Percentiles rank a stretch among this genome's conserved stretches.
Evolutionary conservation across 2,113 vertebrate species (phyloP).

Genomic region (Passer montanus): DNA sequence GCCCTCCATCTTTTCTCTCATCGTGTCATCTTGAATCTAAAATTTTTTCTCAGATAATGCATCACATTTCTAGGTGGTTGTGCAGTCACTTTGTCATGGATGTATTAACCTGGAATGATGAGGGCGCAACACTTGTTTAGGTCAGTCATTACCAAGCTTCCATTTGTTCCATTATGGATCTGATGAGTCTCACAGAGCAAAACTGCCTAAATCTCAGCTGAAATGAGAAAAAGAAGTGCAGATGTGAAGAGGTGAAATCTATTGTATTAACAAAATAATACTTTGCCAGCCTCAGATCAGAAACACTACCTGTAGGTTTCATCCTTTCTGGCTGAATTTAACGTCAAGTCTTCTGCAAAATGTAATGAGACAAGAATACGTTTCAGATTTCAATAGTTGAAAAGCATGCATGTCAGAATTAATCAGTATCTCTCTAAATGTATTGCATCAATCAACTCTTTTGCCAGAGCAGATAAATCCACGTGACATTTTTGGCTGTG

Average conservation of each 20-base stretch:
- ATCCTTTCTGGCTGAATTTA: neutral
- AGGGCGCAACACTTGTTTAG: neutral
- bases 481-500: neutral
- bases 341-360: neutral
- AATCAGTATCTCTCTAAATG: slow-evolving; percentile 5
- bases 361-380: neutral
- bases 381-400: slow-evolving; percentile 25
- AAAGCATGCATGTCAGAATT: slow-evolving; percentile 20
- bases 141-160: neutral
- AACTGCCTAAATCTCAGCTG: neutral
- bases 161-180: neutral
- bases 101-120: neutral
- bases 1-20: neutral
- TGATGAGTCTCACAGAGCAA: neutral
- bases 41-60: neutral
- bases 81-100: neutral
- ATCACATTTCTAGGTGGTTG: neutral
- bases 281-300: neutral
- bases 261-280: neutral
- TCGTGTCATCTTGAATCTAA: neutral
- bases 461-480: slow-evolving; percentile 30
- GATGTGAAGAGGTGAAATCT: neutral
- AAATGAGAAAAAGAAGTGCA: neutral
- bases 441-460: slow-evolving; percentile 29
- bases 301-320: neutral